Evolutionary conservation across 1,140 invertebrate species (phyloP).

Genomic region (Drosophila tropicalis): DNA sequence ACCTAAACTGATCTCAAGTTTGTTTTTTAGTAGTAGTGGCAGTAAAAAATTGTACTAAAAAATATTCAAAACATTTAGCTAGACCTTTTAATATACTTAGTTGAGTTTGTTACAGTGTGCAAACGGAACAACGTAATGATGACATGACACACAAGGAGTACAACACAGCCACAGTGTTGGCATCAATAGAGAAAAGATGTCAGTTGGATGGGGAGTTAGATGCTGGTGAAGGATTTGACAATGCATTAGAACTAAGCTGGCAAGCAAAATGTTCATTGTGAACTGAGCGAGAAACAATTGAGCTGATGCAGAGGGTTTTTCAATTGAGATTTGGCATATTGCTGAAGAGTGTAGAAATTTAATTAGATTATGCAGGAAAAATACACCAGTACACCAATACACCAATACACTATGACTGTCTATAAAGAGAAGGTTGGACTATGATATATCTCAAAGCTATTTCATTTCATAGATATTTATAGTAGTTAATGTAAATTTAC

Average conservation of each 20-base stretch:
- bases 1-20: no score
- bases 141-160: constrained; percentile 56
- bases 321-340: not conserved
- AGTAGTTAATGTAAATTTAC: not conserved
- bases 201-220: not conserved
- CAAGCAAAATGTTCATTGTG: constrained; percentile 25
- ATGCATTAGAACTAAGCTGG: constrained; percentile 64
- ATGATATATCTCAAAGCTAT: not conserved
- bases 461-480: not conserved
- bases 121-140: constrained; percentile 65
- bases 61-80: no score
- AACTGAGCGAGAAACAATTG: constrained; percentile 53
- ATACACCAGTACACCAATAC: not conserved
- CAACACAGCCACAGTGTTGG: no score
- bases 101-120: constrained; percentile 39
- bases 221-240: constrained; percentile 39
- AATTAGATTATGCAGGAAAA: constrained; percentile 18
- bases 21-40: no score
- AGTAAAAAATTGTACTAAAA: no score
- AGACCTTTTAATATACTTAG: not conserved
- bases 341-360: not conserved
- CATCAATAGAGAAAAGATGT: not conserved
- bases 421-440: no score
- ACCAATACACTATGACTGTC: not conserved
- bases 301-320: not conserved